A percentile compares a stretch with the other conserved stretches of the same genome.
These are phyloP conservation scores for Scylla paramamosain DNA, from an alignment of 1,140 invertebrate genomes.

Conservation along the genomic window DNA sequence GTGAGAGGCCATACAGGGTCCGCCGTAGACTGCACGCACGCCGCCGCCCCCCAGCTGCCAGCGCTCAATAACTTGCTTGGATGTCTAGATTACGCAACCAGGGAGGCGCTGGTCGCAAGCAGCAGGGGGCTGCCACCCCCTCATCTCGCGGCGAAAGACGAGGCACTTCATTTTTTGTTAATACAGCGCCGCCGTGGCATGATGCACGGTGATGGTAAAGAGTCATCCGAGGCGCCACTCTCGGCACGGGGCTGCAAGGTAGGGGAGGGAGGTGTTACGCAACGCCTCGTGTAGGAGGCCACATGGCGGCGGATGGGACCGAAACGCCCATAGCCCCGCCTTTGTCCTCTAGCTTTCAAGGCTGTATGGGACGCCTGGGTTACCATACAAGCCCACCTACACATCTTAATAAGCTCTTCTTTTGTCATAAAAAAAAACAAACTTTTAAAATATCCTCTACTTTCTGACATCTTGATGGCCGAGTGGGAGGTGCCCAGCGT, in stretches of 20 bases:
- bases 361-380: conserved; percentile 45
- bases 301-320: conserved; percentile 15
- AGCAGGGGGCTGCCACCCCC: neutral
- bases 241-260: neutral
- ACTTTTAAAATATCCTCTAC: neutral
- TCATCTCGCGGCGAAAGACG: conserved; percentile 10
- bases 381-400: conserved; percentile 40
- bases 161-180: conserved; percentile 11
- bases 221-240: neutral
- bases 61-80: conserved; percentile 61
- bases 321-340: conserved; percentile 27
- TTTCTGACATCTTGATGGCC: neutral
- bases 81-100: conserved; percentile 56
- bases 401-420: neutral
- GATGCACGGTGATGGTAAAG: neutral
- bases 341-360: conserved; percentile 51
- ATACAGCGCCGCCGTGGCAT: neutral
- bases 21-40: conserved; percentile 31
- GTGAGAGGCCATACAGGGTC: neutral
- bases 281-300: conserved; percentile 11
- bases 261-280: conserved; percentile 33
- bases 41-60: conserved; percentile 34
- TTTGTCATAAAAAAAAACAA: neutral
- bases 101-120: conserved; percentile 43
- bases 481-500: neutral